phyloP scores from a whole-genome alignment of 2,888 invertebrate species.

The Synanthedon formicaeformis region DNA sequence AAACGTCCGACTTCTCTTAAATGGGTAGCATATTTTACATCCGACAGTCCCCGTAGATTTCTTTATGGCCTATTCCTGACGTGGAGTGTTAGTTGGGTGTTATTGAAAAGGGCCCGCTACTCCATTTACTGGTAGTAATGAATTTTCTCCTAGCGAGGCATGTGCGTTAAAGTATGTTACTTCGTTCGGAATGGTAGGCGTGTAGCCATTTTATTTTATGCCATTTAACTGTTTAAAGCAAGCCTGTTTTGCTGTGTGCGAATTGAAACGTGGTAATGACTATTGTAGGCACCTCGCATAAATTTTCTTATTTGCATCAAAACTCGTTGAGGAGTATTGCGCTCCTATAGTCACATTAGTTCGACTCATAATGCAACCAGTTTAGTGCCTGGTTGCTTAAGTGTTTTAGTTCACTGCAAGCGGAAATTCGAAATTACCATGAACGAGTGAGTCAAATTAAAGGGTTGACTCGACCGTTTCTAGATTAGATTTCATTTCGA shows the following conservation, averaged over 20 bases:
- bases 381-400: slow-evolving; percentile 13
- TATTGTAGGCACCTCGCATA: slow-evolving; percentile 48
- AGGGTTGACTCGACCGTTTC: slow-evolving; percentile 12
- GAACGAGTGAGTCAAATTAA: slow-evolving; percentile 17
- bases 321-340: slow-evolving; percentile 47
- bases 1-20: slow-evolving; percentile 15
- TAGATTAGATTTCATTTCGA: slow-evolving; percentile 16
- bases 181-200: slow-evolving; percentile 16
- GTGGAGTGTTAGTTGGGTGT: slow-evolving; percentile 13
- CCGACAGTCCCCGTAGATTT: slow-evolving; percentile 17
- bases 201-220: slow-evolving; percentile 36
- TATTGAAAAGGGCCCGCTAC: slow-evolving; percentile 19
- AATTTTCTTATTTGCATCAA: slow-evolving; percentile 58
- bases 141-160: slow-evolving; percentile 47
- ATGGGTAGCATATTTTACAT: slow-evolving; percentile 13
- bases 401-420: slow-evolving; percentile 6
- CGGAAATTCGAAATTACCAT: slow-evolving; percentile 15
- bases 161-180: slow-evolving; percentile 22
- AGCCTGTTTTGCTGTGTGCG: slow-evolving; percentile 27
- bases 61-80: slow-evolving; percentile 17
- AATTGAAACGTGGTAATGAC: slow-evolving; percentile 60
- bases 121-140: slow-evolving; percentile 39
- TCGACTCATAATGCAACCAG: slow-evolving; percentile 27
- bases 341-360: slow-evolving; percentile 23
- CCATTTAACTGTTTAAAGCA: slow-evolving; percentile 50